These are phyloP conservation scores for Manis crassicaudata DNA, from an alignment of 2,797 vertebrate genomes.

Conservation along the genomic window DNA sequence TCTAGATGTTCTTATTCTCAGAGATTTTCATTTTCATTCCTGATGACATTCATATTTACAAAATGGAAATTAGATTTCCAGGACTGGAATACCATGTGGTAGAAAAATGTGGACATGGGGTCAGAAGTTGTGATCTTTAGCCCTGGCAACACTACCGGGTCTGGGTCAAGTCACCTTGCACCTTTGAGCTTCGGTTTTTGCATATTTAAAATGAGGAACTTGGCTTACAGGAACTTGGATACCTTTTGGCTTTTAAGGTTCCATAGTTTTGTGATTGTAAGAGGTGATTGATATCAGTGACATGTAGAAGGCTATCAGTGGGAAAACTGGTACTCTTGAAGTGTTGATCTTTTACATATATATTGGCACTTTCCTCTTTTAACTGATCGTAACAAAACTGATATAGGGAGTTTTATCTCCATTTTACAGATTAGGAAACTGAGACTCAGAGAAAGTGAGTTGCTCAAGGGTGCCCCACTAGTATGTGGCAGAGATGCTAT, in stretches of 20 bases:
- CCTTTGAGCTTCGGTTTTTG: not conserved
- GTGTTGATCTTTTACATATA: not conserved
- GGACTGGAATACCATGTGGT: not conserved
- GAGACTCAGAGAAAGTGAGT: not conserved
- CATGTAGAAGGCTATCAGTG: not conserved
- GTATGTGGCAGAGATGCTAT: not conserved
- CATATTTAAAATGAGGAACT: not conserved
- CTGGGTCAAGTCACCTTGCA: not conserved
- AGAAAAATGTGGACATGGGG: not conserved
- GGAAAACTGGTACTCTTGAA: not conserved
- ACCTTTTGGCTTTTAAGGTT: conserved; percentile 34
- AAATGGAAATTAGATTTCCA: conserved; percentile 44
- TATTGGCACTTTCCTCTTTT: conserved; percentile 13
- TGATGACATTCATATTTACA: not conserved
- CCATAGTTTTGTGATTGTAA: not conserved
- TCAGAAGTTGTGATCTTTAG: not conserved
- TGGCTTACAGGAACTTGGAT: not conserved
- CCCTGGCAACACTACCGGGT: not conserved
- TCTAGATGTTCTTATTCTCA: not conserved
- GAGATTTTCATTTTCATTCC: conserved; percentile 43
- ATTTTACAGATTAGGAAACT: not conserved
- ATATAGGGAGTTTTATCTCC: not conserved
- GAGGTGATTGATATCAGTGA: not conserved
- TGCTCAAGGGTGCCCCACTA: not conserved
- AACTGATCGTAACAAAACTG: conserved; percentile 1